phyloP scores from a whole-genome alignment of 1,140 invertebrate species.

The Charaxes varanes region DNA sequence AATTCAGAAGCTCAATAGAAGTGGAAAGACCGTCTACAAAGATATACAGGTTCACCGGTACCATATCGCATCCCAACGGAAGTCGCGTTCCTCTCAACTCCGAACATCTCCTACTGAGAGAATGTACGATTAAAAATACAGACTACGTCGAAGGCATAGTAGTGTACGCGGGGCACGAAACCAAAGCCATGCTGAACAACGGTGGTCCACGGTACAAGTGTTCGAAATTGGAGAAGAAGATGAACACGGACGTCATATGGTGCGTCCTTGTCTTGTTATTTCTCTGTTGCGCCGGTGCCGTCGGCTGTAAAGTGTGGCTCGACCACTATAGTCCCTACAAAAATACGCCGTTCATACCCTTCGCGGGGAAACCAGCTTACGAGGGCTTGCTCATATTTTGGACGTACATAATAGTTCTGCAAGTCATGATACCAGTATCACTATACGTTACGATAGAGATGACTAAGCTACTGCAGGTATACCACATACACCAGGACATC shows the following conservation, averaged over 20 bases:
- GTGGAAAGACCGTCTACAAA: constrained; percentile 96
- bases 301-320: constrained; percentile 92
- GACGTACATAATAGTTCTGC: constrained; percentile 96
- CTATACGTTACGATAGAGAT: constrained; percentile 98
- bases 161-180: constrained; percentile 97
- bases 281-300: constrained; percentile 92
- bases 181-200: constrained; percentile 98
- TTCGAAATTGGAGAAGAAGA: constrained; percentile 92
- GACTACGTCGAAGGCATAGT: constrained; percentile 96
- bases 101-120: constrained; percentile 94
- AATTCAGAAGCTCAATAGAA: constrained; percentile 90
- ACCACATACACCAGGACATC: constrained; percentile 94
- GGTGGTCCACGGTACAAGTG: constrained; percentile 96
- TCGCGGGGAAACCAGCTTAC: constrained; percentile 76
- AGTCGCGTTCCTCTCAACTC: constrained; percentile 89
- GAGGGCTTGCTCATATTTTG: constrained; percentile 94
- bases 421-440: constrained; percentile 98
- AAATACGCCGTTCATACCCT: constrained; percentile 79
- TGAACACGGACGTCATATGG: constrained; percentile 97
- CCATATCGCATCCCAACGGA: constrained; percentile 88
- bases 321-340: constrained; percentile 40
- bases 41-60: constrained; percentile 96
- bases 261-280: constrained; percentile 95
- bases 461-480: constrained; percentile 96
- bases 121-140: constrained; percentile 94